phyloP scores from a whole-genome alignment of 2,113 vertebrate genomes.

The Castor canadensis region DNA sequence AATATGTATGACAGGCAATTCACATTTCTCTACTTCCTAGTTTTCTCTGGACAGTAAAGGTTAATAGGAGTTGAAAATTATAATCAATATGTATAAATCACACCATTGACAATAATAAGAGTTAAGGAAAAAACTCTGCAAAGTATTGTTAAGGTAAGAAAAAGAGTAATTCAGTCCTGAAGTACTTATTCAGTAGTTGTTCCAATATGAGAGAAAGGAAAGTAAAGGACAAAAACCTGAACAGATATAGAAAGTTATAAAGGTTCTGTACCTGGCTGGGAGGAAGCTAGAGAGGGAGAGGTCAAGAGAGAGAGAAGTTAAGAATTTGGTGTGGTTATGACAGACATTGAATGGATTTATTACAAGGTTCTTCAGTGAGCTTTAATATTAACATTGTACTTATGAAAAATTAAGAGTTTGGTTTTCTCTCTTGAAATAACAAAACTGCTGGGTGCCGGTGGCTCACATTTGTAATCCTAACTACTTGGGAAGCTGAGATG shows the following conservation, averaged over 20 bases:
- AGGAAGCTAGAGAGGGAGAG: neutral
- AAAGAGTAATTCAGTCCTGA: neutral
- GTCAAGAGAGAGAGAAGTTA: neutral
- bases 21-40: neutral
- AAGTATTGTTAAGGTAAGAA: neutral
- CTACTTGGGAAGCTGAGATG: neutral
- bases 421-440: neutral
- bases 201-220: neutral
- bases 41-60: neutral
- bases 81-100: neutral
- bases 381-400: neutral
- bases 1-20: neutral
- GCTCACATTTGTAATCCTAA: no score
- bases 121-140: neutral
- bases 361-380: neutral
- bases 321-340: neutral
- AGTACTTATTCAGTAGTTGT: neutral
- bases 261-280: neutral
- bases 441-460: neutral
- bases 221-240: neutral
- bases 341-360: neutral
- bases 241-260: neutral
- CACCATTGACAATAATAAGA: neutral
- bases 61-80: neutral
- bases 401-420: neutral